phyloP scores from a whole-genome alignment of 2,113 vertebrate genomes.

The Pyxicephalus adspersus region DNA sequence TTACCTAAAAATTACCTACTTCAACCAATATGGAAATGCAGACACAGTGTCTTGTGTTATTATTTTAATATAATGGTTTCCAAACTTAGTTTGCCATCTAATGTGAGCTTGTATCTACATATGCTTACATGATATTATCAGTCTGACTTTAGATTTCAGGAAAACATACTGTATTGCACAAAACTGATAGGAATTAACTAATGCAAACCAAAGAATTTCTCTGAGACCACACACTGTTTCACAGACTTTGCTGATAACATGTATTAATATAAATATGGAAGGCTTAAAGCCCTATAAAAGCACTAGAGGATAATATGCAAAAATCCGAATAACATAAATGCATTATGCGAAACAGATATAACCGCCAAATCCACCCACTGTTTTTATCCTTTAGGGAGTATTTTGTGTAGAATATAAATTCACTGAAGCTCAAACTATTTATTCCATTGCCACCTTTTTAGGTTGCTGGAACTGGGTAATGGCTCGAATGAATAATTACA shows the following conservation, averaged over 20 bases:
- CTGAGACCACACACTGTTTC: neutral
- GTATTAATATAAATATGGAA: neutral
- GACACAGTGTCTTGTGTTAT: too few species aligned
- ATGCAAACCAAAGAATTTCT: too few species aligned
- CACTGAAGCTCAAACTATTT: too few species aligned
- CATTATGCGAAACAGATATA: conserved; percentile 1
- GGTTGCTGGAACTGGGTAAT: neutral
- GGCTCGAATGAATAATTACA: neutral
- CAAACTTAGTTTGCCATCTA: too few species aligned
- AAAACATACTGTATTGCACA: too few species aligned
- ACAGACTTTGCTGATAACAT: neutral
- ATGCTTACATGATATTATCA: too few species aligned
- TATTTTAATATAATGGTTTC: too few species aligned
- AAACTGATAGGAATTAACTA: too few species aligned
- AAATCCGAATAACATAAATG: neutral
- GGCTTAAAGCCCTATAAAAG: neutral
- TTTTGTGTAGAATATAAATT: conserved; percentile 5
- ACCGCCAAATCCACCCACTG: neutral
- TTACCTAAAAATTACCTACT: too few species aligned
- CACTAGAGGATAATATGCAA: neutral
- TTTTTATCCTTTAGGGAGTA: neutral
- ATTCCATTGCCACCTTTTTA: neutral
- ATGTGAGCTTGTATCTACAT: too few species aligned
- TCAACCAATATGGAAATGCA: too few species aligned
- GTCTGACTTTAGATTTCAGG: too few species aligned